A percentile compares a stretch with the other conserved stretches of the same genome.
These are phyloP conservation scores for Ectemnius continuus DNA, from an alignment of 2,888 invertebrate species.

Conservation along the genomic window DNA sequence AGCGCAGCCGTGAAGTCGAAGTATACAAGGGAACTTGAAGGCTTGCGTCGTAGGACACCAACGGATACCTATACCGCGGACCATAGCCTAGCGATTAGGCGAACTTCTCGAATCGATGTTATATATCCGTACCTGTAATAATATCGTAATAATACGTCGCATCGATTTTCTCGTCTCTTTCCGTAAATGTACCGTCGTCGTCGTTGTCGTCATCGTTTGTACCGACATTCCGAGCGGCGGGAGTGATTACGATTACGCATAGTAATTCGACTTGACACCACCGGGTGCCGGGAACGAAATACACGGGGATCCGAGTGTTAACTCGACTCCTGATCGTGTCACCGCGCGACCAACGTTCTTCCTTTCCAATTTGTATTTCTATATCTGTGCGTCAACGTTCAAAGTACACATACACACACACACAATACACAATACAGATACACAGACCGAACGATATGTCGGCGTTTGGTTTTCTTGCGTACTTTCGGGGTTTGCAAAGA, in stretches of 20 bases:
- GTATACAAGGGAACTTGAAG: constrained; percentile 12
- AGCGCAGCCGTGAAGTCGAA: constrained; percentile 9
- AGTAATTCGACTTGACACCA: constrained; percentile 7
- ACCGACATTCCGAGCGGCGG: constrained; percentile 26
- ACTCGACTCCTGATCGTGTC: neutral
- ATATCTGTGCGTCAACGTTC: constrained; percentile 24
- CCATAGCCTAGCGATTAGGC: constrained; percentile 67
- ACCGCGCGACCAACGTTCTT: constrained; percentile 16
- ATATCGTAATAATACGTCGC: constrained; percentile 27
- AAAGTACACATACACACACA: constrained; percentile 22
- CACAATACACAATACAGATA: neutral
- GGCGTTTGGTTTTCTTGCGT: neutral
- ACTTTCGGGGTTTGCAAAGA: neutral
- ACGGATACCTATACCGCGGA: constrained; percentile 60
- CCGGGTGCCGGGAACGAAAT: neutral
- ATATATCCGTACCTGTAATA: constrained; percentile 50
- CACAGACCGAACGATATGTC: neutral
- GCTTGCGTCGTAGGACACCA: constrained; percentile 13
- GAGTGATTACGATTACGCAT: constrained; percentile 12
- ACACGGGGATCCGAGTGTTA: too few species aligned
- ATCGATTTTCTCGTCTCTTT: constrained; percentile 55
- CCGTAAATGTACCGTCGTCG: constrained; percentile 42
- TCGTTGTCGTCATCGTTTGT: constrained; percentile 39
- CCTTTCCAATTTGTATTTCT: constrained; percentile 37
- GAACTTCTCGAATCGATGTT: constrained; percentile 64